Evolutionary conservation across 2,888 invertebrate species (phyloP).

Genomic region (Andrena minutula): DNA sequence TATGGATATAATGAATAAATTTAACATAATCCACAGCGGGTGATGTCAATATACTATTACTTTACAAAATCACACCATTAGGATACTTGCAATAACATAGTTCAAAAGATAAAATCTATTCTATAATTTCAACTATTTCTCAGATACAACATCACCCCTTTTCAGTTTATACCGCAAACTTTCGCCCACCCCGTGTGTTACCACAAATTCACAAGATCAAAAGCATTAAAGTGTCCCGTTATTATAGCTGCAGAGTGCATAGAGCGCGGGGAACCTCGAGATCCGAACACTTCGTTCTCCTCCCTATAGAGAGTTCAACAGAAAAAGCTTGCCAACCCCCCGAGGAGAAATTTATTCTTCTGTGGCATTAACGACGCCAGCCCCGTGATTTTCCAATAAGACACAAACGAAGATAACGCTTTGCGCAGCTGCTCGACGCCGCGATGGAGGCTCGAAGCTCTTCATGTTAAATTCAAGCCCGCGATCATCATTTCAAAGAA

Average conservation of each 20-base stretch:
- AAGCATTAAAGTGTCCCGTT: not conserved
- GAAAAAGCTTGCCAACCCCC: not conserved
- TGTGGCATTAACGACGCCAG: conserved; percentile 1
- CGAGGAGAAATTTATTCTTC: conserved; percentile 18
- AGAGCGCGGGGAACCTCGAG: not conserved
- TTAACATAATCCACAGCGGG: too few relatives aligned
- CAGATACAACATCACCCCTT: too few relatives aligned
- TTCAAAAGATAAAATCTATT: too few relatives aligned
- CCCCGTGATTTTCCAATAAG: conserved; percentile 16
- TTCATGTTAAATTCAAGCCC: conserved; percentile 53
- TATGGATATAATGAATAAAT: too few relatives aligned
- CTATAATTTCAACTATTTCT: too few relatives aligned
- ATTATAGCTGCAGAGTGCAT: not conserved
- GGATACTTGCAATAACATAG: too few relatives aligned
- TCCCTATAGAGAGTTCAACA: not conserved
- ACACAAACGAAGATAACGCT: conserved; percentile 15
- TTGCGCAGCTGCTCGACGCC: conserved; percentile 1
- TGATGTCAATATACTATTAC: too few relatives aligned
- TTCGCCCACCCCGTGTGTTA: not conserved
- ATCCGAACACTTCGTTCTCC: not conserved
- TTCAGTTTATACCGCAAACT: too few relatives aligned
- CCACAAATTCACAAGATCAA: too few relatives aligned
- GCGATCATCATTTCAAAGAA: conserved; percentile 46
- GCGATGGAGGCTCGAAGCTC: conserved; percentile 1
- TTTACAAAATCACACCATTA: too few relatives aligned